phyloP scores from a whole-genome alignment of 2,113 vertebrate species.

The Ovis canadensis region DNA sequence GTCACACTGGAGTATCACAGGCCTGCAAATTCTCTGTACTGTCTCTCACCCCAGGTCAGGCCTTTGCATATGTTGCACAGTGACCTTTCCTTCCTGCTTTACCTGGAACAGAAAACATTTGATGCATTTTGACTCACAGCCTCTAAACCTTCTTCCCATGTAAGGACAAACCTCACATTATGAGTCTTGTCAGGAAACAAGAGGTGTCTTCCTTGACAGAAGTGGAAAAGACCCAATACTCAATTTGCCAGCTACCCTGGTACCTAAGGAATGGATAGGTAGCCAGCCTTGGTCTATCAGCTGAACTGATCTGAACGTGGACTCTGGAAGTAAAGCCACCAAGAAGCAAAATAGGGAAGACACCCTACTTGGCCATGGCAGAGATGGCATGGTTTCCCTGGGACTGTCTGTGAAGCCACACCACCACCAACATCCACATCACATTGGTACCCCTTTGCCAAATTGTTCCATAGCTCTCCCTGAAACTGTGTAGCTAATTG shows the following conservation, averaged over 20 bases:
- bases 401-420: background rate
- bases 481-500: background rate
- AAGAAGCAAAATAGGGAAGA: background rate
- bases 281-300: background rate
- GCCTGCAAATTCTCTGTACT: fast-evolving
- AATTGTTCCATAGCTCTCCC: background rate
- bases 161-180: background rate
- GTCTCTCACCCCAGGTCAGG: background rate
- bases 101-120: background rate
- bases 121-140: background rate
- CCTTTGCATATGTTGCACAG: background rate
- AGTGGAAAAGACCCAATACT: background rate
- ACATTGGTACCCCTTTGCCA: too few relatives aligned
- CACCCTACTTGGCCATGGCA: background rate
- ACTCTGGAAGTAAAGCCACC: background rate
- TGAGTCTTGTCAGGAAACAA: background rate
- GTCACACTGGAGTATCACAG: background rate
- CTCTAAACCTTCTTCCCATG: background rate
- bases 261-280: background rate
- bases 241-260: background rate
- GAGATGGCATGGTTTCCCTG: background rate
- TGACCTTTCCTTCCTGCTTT: background rate
- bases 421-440: background rate
- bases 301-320: background rate
- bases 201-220: background rate